Evolutionary conservation across 2,797 vertebrate species (phyloP).

Genomic region (Darevskia nairensis): DNA sequence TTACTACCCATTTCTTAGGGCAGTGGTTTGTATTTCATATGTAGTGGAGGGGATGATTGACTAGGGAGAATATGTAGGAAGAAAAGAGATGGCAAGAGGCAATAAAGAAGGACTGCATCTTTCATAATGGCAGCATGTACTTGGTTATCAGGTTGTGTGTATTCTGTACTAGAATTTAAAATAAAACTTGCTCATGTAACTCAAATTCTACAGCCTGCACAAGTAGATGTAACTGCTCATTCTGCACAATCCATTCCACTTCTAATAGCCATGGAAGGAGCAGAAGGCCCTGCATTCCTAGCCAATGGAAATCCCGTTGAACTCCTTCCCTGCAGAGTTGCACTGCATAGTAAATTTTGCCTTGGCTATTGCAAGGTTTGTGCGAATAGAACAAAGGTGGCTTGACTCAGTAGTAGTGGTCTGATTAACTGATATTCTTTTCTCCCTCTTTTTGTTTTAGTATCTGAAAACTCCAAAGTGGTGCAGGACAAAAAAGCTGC

Average conservation of each 20-base stretch:
- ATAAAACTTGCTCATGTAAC: background rate
- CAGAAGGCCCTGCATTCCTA: background rate
- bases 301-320: background rate
- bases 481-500: slow-evolving; percentile 78
- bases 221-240: background rate
- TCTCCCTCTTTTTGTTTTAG: slow-evolving; percentile 60
- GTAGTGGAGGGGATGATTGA: background rate
- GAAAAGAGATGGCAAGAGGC: background rate
- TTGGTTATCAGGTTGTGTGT: background rate
- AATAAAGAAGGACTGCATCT: background rate
- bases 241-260: background rate
- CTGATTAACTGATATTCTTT: slow-evolving; percentile 44
- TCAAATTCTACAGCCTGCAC: too few species aligned
- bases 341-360: too few species aligned
- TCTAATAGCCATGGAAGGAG: background rate
- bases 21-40: background rate
- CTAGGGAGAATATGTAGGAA: too few species aligned
- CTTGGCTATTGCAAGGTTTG: background rate
- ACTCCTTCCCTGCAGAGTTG: background rate
- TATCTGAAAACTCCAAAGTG: slow-evolving; percentile 72
- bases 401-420: background rate
- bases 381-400: background rate
- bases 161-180: background rate
- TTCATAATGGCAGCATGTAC: background rate
- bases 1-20: background rate